Base-by-base conservation (phyloP, 1,140 invertebrate species). In the Dolichoris vasculosae region DNA sequence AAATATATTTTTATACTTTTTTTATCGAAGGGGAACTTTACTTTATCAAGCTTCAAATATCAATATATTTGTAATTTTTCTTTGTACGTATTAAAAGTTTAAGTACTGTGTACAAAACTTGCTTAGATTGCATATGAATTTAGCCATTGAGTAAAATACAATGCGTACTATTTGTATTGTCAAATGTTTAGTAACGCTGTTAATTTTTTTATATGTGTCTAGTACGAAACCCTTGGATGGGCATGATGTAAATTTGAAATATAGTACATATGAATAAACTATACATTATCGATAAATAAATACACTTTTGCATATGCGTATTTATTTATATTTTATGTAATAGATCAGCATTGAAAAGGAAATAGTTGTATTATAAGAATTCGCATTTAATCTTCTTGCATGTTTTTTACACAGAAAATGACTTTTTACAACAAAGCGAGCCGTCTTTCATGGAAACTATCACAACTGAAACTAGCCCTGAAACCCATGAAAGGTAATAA, bases 341-440 rank as follows among this genome's bases (percentile, higher is more conserved):
- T 85, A 87, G 86, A 84, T 85, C 80, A 78, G 89, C 85, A 87
- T 84, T 88, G 84, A 76, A 85, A 55, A 75, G 86, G 76, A 43
- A 84, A 79, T 26, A 38, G 0, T 82, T 86, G 55, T 71, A 88
- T 64, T 79, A 8, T 0, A 59, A 30, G 11, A 73, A 51, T 38
- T 64, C 40, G 13, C 23, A 20, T 88, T 88, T 89, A 40, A 88
- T 26, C 0, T 73, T 87, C 90, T 83, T 90, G 86, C 82, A 59
- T 85, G 20, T 88, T 88, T 88, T 89, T 91, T 90, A 86, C 86
- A 79, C 90, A 94, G 93, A 93, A 91, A 93, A 93, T 93, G 94
- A 95, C 91, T 94, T 95, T 91, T 94, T 94, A 90, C 94, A 94
- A 92, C 94, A 94, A 90, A 94, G 94, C 89, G 93, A 94, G 89